phyloP scores from a whole-genome alignment of 2,888 invertebrate genomes.

The Pristionchus arcanus region DNA sequence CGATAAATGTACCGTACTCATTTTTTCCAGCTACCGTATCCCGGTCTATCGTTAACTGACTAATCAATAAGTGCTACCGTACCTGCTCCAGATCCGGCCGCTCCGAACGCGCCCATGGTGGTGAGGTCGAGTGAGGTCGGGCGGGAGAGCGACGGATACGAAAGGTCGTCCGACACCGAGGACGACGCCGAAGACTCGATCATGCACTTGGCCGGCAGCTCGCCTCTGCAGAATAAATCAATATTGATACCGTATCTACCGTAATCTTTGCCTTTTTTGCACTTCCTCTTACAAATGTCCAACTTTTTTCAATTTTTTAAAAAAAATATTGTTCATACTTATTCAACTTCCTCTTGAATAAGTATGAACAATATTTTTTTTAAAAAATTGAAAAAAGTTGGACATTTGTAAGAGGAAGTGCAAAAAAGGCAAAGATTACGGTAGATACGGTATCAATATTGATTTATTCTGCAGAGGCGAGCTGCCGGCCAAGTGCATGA shows the following conservation, averaged over 20 bases:
- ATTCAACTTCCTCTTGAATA: no score
- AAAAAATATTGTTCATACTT: no score
- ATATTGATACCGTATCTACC: neutral
- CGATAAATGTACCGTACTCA: conserved; percentile 4
- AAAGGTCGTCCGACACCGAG: conserved; percentile 59
- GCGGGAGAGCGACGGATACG: conserved; percentile 52
- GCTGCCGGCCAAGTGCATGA: conserved; percentile 68
- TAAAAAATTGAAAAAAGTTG: no score
- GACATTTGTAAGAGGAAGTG: no score
- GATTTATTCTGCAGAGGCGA: conserved; percentile 59
- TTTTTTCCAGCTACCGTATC: conserved; percentile 34
- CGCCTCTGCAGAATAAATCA: conserved; percentile 58
- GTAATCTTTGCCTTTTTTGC: neutral
- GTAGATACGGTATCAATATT: neutral
- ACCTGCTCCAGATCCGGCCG: neutral
- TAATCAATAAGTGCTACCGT: no score
- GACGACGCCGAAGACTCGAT: conserved; percentile 63
- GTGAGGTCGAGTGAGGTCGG: conserved; percentile 54
- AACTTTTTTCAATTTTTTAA: no score
- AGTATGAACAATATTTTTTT: no score
- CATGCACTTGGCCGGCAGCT: conserved; percentile 69
- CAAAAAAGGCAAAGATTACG: neutral
- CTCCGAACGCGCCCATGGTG: conserved; percentile 1
- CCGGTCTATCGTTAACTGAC: no score
- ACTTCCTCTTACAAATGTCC: no score